These are phyloP conservation scores for Porites lobata DNA, from an alignment of 92 coral and sea anemone genomes.

Conservation along the genomic window DNA sequence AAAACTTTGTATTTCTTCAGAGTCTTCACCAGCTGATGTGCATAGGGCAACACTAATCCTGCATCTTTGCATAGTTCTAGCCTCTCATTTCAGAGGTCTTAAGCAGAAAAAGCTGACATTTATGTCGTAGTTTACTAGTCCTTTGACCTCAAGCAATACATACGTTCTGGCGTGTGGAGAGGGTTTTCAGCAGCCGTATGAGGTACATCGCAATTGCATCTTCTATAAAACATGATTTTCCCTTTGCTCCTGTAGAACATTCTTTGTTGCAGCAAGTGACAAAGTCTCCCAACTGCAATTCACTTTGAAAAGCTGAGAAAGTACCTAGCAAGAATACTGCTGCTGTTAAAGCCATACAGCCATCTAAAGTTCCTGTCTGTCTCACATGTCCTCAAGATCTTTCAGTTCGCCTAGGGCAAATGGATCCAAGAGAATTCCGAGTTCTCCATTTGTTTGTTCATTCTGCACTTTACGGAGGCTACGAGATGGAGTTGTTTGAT, in stretches of 20 bases:
- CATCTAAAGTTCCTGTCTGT: conserved; percentile 53
- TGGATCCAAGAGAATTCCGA: conserved; percentile 86
- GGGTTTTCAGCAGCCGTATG: conserved; percentile 17
- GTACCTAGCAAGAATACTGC: not conserved
- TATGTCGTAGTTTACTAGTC: conserved; percentile 60
- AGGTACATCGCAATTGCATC: conserved; percentile 16
- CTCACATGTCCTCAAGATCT: conserved; percentile 15
- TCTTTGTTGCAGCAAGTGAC: conserved; percentile 13
- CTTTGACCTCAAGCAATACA: conserved; percentile 28
- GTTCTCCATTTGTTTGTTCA: conserved; percentile 86
- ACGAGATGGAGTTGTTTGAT: conserved; percentile 63
- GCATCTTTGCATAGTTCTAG: conserved; percentile 76
- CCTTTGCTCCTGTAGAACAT: conserved; percentile 65
- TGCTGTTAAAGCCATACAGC: not conserved
- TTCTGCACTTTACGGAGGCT: conserved; percentile 84
- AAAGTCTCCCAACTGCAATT: conserved; percentile 63
- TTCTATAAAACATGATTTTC: not conserved
- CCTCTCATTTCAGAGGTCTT: conserved; percentile 49
- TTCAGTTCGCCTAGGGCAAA: conserved; percentile 53
- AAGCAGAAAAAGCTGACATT: conserved; percentile 43
- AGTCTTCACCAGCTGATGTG: conserved; percentile 65
- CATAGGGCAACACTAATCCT: conserved; percentile 78
- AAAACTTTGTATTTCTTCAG: conserved; percentile 74
- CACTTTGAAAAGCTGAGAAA: not conserved
- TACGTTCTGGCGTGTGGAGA: conserved; percentile 50